phyloP scores from a whole-genome alignment of 2,113 vertebrate genomes.

The Talpa occidentalis region DNA sequence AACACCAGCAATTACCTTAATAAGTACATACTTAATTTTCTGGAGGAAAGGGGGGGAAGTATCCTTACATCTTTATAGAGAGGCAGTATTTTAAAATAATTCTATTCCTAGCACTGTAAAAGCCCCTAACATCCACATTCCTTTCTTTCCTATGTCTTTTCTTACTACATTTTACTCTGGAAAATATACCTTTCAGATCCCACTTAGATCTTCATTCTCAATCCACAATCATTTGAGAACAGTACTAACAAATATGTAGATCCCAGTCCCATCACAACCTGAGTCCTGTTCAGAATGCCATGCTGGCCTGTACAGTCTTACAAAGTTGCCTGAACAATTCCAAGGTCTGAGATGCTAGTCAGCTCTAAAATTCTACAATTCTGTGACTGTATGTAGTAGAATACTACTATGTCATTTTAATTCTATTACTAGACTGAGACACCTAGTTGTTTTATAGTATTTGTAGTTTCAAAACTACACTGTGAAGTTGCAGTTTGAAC shows the following conservation, averaged over 20 bases:
- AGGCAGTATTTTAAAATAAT: neutral
- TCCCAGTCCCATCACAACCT: neutral
- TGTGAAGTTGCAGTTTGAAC: neutral
- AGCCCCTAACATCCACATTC: neutral
- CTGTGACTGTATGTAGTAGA: neutral
- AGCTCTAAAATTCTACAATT: neutral
- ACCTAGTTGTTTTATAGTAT: slow-evolving; percentile 11
- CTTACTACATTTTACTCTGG: slow-evolving; percentile 23
- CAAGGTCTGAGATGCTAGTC: neutral
- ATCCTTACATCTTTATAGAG: neutral
- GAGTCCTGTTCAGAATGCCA: neutral
- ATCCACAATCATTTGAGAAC: neutral
- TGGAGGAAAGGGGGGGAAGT: neutral
- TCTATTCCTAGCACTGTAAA: neutral
- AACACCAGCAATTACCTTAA: slow-evolving; percentile 31
- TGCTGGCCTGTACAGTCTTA: neutral
- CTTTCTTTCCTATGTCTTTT: slow-evolving; percentile 28
- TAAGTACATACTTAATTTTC: neutral
- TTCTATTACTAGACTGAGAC: neutral
- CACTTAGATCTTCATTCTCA: neutral
- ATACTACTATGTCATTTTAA: neutral
- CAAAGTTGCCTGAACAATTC: neutral
- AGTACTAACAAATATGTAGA: neutral
- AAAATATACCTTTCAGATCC: neutral
- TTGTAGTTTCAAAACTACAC: slow-evolving; percentile 29